These are phyloP conservation scores for Camponotus vicinus DNA, from an alignment of 1,140 invertebrate species.

Conservation along the genomic window DNA sequence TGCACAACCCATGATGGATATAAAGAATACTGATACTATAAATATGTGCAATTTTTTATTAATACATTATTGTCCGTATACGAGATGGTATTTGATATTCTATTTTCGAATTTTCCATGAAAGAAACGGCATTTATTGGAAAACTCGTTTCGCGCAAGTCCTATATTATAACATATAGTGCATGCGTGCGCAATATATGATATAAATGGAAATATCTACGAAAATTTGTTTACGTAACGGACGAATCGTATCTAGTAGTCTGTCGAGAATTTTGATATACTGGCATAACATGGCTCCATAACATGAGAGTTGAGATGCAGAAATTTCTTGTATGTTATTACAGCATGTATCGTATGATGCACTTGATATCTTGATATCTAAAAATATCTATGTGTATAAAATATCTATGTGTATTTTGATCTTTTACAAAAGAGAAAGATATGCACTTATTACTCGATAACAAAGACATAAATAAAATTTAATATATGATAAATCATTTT, in stretches of 20 bases:
- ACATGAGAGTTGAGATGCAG: background rate
- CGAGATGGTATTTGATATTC: background rate
- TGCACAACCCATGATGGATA: background rate
- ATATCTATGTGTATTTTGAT: background rate
- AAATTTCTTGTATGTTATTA: background rate
- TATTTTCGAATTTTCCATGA: slow-evolving; percentile 8
- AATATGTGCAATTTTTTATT: background rate
- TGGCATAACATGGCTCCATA: background rate
- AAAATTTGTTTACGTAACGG: slow-evolving; percentile 4
- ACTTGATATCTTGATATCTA: slow-evolving; percentile 9
- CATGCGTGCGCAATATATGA: background rate
- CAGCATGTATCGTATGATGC: background rate
- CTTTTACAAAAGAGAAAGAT: background rate
- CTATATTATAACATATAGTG: background rate
- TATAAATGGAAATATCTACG: slow-evolving; percentile 34
- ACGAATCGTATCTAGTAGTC: background rate
- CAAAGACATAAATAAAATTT: background rate
- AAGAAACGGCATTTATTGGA: slow-evolving; percentile 4
- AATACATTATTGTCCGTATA: background rate
- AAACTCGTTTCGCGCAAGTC: slow-evolving; percentile 17
- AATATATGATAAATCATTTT: background rate
- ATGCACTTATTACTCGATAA: background rate
- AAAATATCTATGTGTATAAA: background rate
- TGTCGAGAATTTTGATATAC: slow-evolving; percentile 16
- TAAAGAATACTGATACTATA: background rate